These are phyloP conservation scores for Polydrusus tereticollis DNA, from an alignment of 2,888 invertebrate genomes.

Conservation along the genomic window DNA sequence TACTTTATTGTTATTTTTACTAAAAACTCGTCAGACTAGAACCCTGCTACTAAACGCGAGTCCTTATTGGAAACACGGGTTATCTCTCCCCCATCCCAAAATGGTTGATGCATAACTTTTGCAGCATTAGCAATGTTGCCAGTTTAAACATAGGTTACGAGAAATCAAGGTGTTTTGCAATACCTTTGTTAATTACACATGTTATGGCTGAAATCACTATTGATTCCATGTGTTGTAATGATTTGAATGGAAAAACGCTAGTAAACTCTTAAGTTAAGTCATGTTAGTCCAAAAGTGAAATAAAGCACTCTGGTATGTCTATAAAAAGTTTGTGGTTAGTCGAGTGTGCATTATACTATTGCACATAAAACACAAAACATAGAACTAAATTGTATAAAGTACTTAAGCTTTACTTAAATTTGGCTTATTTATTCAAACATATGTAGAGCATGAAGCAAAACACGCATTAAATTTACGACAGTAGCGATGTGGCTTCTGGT, in stretches of 20 bases:
- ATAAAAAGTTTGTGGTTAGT: not conserved
- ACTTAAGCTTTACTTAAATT: not conserved
- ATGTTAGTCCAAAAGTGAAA: too few species aligned
- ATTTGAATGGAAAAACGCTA: too few species aligned
- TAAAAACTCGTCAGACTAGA: not conserved
- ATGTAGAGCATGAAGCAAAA: not conserved
- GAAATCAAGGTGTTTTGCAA: not conserved
- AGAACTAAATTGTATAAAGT: not conserved
- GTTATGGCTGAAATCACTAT: too few species aligned
- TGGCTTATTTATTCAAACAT: not conserved
- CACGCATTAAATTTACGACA: not conserved
- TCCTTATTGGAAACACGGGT: not conserved
- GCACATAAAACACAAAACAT: not conserved
- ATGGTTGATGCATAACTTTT: constrained; percentile 18
- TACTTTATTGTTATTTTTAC: too few species aligned
- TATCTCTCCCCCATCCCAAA: constrained; percentile 4
- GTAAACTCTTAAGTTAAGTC: too few species aligned
- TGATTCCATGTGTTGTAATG: too few species aligned
- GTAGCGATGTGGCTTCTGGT: not conserved
- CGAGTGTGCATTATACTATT: not conserved
- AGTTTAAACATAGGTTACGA: not conserved
- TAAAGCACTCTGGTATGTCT: not conserved
- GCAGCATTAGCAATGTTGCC: not conserved
- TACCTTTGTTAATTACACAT: too few species aligned
- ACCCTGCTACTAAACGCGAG: not conserved